Evolutionary conservation across 2,888 invertebrate species (phyloP), one percentile per base, ranked within the genome.

Genomic region (Calameuta pallipes): DNA sequence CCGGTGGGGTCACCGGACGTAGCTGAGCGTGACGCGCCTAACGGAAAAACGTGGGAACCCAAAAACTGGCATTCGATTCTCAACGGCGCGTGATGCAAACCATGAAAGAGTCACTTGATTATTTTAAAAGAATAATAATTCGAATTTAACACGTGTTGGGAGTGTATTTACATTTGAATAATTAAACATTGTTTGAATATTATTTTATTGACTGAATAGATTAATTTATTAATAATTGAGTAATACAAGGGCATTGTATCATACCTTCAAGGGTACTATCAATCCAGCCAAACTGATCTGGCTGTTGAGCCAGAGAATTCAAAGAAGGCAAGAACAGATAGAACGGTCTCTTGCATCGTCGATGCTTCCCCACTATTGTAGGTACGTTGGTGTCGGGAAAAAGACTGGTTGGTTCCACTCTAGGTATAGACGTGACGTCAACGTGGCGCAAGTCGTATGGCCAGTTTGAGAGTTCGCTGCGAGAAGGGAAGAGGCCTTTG

Each of bases 11-110:
- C 88, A 84, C 86, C 89, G 88, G 89, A 90, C 88, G 88, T 89
- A 85, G 82, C 85, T 78, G 83, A 88, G 89, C 90, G 88, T 90
- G 89, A 90, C 90, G 89, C 75, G 36, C 75, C 68, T 88, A 91
- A 91, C 91, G 91, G 91, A 91, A 91, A 91, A 91, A 90, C 91
- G 91, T 91, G 91, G 91, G 91, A 91, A 91, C 89, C 81, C 80
- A 11, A 73, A 78, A 75, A 78, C 69, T 31, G 30, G 80, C 56
- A 56, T 56, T 56, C 56, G 56, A 15, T 56, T 56, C 56, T 56
- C 56, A 56, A 23, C 56, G 56, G 56, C 56, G 56, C 23, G 23
- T 56, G 23, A 23, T 56, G 23, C 9, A 56, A 56, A 56, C 23
- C 23, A 56, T 9, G 56, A 41, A 37, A 37, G 41, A 56, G 23